Conservation (phyloP, 2,888 invertebrate species). For the Thyatira batis region DNA sequence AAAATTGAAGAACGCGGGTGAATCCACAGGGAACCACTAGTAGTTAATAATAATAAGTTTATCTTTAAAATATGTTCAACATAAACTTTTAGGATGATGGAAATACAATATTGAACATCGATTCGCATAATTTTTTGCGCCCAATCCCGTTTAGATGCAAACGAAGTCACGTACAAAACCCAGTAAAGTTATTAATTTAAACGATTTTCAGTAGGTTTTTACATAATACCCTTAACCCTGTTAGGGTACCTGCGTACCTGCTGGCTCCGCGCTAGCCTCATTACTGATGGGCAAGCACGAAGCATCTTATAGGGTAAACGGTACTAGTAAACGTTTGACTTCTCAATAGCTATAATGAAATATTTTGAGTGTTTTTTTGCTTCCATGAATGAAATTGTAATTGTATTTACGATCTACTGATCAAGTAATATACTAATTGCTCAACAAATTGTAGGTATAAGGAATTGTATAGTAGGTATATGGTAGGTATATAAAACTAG, state of each 20-base stretch:
- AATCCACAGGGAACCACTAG: too few relatives aligned
- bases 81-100: neutral
- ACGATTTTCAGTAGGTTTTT: neutral
- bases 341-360: too few relatives aligned
- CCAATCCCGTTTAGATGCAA: neutral
- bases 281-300: neutral
- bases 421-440: too few relatives aligned
- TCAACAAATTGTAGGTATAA: too few relatives aligned
- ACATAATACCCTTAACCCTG: neutral
- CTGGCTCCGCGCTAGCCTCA: neutral
- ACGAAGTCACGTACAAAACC: neutral
- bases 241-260: neutral
- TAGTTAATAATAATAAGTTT: too few relatives aligned
- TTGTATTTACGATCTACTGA: too few relatives aligned
- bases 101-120: neutral
- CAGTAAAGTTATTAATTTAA: neutral
- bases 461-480: too few relatives aligned
- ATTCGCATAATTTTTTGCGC: neutral
- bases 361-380: too few relatives aligned
- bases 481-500: too few relatives aligned
- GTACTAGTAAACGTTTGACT: too few relatives aligned
- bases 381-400: too few relatives aligned
- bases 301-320: neutral
- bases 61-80: neutral
- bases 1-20: too few relatives aligned